Evolutionary conservation across 2,888 invertebrate genomes (phyloP).

Genomic region (Poecilus cupreus): DNA sequence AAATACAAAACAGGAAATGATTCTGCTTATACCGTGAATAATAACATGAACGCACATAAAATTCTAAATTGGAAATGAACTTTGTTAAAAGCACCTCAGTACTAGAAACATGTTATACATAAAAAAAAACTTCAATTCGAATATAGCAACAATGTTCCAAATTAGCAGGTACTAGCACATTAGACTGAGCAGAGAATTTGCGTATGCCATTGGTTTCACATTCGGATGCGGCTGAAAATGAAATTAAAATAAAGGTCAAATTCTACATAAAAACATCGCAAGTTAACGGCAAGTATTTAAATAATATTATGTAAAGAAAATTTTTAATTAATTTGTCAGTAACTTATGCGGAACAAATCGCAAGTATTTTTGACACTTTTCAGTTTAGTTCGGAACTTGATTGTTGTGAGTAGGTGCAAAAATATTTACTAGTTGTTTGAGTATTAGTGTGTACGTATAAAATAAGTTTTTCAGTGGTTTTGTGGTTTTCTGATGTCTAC

Average conservation of each 20-base stretch:
- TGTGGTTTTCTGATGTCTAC: no score
- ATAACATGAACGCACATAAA: not conserved
- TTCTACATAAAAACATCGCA: no score
- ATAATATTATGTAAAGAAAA: no score
- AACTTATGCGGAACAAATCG: no score
- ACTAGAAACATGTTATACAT: conserved; percentile 31
- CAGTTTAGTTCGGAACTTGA: no score
- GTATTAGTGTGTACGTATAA: no score
- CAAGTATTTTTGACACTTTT: no score
- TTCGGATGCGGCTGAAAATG: conserved; percentile 93
- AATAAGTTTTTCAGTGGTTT: no score
- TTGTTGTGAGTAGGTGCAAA: no score
- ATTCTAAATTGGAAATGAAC: conserved; percentile 2
- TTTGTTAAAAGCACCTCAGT: conserved; percentile 24
- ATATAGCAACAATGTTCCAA: conserved; percentile 40
- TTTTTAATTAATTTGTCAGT: not conserved
- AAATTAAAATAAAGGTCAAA: conserved; percentile 63
- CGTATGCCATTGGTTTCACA: conserved; percentile 98
- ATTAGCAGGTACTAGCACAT: conserved; percentile 78
- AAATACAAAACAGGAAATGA: conserved; percentile 11
- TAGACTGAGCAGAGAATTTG: conserved; percentile 88
- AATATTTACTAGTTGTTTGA: no score
- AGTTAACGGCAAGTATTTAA: no score
- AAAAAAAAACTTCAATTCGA: conserved; percentile 10
- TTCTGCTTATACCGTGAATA: conserved; percentile 2